Percentiles rank a stretch among this genome's conserved stretches.
Conservation (phyloP, 2,888 invertebrate species). For the Dione juno region DNA sequence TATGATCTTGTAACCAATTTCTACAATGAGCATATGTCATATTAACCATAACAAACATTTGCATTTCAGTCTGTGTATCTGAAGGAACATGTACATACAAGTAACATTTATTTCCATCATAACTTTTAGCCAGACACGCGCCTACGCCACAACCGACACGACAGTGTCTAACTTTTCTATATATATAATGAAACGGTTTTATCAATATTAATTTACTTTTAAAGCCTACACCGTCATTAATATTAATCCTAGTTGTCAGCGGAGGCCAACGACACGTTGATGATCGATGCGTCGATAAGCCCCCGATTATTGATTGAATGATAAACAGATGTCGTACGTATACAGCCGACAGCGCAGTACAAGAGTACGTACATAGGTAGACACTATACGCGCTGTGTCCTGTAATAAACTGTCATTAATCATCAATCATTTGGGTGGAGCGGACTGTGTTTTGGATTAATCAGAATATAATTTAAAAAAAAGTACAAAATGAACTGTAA, state of each 20-base stretch:
- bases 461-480: background rate
- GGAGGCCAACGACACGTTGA: slow-evolving; percentile 46
- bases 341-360: background rate
- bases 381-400: background rate
- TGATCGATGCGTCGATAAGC: slow-evolving; percentile 48
- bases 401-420: slow-evolving; percentile 1
- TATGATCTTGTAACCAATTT: too few relatives aligned
- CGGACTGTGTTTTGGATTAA: background rate
- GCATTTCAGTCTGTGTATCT: too few relatives aligned
- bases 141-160: background rate
- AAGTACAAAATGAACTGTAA: background rate
- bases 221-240: slow-evolving; percentile 34
- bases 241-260: slow-evolving; percentile 40
- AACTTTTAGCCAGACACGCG: too few relatives aligned
- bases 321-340: slow-evolving; percentile 29
- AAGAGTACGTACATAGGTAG: background rate
- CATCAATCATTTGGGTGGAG: background rate
- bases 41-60: too few relatives aligned
- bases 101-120: too few relatives aligned
- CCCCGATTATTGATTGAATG: slow-evolving; percentile 52
- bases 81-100: too few relatives aligned
- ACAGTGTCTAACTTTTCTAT: background rate
- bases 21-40: too few relatives aligned
- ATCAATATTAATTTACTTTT: slow-evolving; percentile 27
- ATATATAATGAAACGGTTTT: slow-evolving; percentile 9